Evolutionary conservation across 2,113 vertebrate species (phyloP), one percentile per base, ranked within the genome.

Genomic region (Gulo gulo): DNA sequence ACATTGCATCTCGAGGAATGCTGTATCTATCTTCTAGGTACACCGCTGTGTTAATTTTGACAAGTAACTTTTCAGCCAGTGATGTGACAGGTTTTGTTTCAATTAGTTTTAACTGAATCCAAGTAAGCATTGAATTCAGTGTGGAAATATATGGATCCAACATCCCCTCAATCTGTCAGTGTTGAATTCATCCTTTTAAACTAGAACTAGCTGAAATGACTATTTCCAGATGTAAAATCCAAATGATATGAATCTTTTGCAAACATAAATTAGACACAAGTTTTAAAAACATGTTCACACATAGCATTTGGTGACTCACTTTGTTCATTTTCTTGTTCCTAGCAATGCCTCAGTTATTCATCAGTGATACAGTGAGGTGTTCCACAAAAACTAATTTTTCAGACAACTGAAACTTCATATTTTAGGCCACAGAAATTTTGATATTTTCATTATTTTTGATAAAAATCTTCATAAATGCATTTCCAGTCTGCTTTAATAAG

Each of bases 31-130:
- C 81, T 98, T 95, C 20, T 78, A 95, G 63, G 94, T 98, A 96
- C 92, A 97, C 57, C 61, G 15, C 0, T 0, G 10, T 92, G 83
- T 91, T 98, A 92, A 97, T 95, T 98, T 84, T 96, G 85, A 93
- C 52, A 98, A 98, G 95, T 95, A 97, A 81, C 89, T 96, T 98
- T 98, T 98, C 89, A 96, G 13, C 79, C 95, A 57, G 6, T 50
- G 57, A 87, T 83, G 36, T 94, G 97, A 97, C 94, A 98, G 71
- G 59, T 88, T 92, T 97, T 93, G 85, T 82, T 98, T 97, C 88
- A 97, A 97, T 98, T 97, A 97, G 71, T 88, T 98, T 98, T 97
- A 98, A 98, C 59, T 97, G 97, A 98, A 97, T 97, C 87, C 93
- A 97, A 59, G 91, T 89, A 97, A 97, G 96, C 84, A 94, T 95